Evolutionary conservation across 2,888 invertebrate genomes (phyloP), one percentile per base, ranked within the genome.

Genomic region (Ophion ventricosus): DNA sequence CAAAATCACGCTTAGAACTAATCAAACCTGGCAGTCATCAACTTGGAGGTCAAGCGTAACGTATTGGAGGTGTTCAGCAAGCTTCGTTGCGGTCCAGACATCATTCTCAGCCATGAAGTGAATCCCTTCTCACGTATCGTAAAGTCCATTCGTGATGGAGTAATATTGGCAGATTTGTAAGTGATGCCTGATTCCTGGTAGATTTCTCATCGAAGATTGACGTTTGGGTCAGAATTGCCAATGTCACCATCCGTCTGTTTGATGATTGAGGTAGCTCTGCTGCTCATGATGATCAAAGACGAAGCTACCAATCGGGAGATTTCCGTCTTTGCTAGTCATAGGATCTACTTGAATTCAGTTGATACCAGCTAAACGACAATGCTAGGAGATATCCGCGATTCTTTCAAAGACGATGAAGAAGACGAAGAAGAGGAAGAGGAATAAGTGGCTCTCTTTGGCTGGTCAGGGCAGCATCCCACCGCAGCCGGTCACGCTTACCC

Each of bases 401-500:
- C 35, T 76, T 76, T 56, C 35, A 56, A 74, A 67, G 29, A 61
- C 20, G 59, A 80, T 56, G 73, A 67, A 57, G 57, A 66, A 57
- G 57, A 43, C 61, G 72, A 64, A 54, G 43, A 59, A 14, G 66
- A 81, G 35, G 49, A 70, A 40, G 25, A 69, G n/a, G 11, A 66
- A 73, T 40, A 67, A 82, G 80, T 80, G 57, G 66, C 70, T 63
- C 54, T 43, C 64, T 73, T 66, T 23, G 64, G 73, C 57, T 79
- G 76, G 72, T 67, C 66, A 74, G 64, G n/a, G 67, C 56, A 72
- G 59, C 77, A 67, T 73, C 72, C 54, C 70, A 77, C 82, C 59
- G 73, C 82, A 82, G 78, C 78, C 73, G 82, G 82, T 82, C 82
- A 78, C 73, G 82, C 82, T 78, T 72, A 80, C 76, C 76, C 69